Evolutionary conservation across 2,113 vertebrate species (phyloP).

Genomic region (Corythornis vintsioides): DNA sequence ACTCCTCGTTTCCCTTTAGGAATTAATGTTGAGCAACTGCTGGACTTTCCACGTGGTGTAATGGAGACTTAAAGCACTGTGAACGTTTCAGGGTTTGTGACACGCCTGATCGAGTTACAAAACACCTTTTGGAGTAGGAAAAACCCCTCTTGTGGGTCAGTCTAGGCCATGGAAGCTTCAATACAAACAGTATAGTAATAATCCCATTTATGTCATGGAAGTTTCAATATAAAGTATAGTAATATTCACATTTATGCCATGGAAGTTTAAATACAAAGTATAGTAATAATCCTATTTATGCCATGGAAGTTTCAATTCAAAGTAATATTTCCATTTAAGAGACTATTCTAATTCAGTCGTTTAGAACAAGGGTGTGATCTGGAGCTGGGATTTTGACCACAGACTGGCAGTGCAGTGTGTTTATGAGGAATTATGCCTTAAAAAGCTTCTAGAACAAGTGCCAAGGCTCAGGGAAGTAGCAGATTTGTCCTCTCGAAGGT

Average conservation of each 20-base stretch:
- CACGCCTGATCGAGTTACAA: neutral
- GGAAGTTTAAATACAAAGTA: too few species aligned
- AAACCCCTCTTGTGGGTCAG: neutral
- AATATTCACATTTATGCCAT: neutral
- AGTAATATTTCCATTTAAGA: neutral
- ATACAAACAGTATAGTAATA: fast-evolving
- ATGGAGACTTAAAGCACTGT: neutral
- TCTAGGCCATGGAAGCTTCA: fast-evolving
- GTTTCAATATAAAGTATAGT: fast-evolving
- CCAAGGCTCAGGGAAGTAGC: too few species aligned
- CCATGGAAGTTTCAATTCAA: too few species aligned
- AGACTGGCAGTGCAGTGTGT: neutral
- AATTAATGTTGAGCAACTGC: neutral
- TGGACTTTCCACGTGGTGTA: fast-evolving
- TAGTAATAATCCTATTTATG: neutral
- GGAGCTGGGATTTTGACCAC: neutral
- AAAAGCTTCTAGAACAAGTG: neutral
- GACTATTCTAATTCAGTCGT: fast-evolving
- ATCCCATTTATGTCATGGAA: fast-evolving
- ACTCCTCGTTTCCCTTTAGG: fast-evolving
- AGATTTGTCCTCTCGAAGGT: neutral
- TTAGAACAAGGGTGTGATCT: neutral
- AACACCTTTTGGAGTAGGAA: neutral
- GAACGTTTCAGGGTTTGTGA: neutral
- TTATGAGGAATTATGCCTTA: neutral